phyloP scores from a whole-genome alignment of 1,140 invertebrate genomes.

The Drosophila ficusphila region DNA sequence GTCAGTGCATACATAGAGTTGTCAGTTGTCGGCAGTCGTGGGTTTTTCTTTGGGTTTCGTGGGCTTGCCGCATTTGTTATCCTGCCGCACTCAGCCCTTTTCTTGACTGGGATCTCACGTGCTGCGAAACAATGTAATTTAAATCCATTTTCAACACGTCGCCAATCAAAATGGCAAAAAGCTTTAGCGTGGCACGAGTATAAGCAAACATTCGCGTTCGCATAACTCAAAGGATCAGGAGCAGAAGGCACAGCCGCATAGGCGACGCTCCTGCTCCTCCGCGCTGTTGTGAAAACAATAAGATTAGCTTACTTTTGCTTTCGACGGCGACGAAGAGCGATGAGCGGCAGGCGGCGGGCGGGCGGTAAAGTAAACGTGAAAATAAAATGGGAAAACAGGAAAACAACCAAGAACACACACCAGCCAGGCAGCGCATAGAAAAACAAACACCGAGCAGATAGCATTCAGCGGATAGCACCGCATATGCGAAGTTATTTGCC shows the following conservation, averaged over 20 bases:
- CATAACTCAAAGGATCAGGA: slow-evolving; percentile 80
- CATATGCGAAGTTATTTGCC: slow-evolving; percentile 72
- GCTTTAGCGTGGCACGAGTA: slow-evolving; percentile 57
- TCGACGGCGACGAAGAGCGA: slow-evolving; percentile 11
- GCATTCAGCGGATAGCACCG: slow-evolving; percentile 10
- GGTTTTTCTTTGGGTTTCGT: slow-evolving; percentile 16
- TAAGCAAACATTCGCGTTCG: slow-evolving; percentile 58
- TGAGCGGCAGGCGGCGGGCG: slow-evolving; percentile 15
- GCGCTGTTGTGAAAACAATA: slow-evolving; percentile 76
- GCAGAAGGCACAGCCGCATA: neutral
- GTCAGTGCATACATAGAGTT: slow-evolving; percentile 61
- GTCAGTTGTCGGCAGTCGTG: slow-evolving; percentile 47
- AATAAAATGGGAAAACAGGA: slow-evolving; percentile 58
- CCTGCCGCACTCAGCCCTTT: slow-evolving; percentile 34
- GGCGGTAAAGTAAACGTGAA: slow-evolving; percentile 52
- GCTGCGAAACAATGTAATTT: slow-evolving; percentile 75
- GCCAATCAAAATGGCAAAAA: slow-evolving; percentile 82
- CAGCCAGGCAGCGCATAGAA: slow-evolving; percentile 60
- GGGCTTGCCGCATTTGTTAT: slow-evolving; percentile 19
- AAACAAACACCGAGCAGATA: slow-evolving; percentile 64
- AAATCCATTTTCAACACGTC: slow-evolving; percentile 81
- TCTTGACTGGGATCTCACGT: slow-evolving; percentile 13
- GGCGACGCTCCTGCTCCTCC: slow-evolving; percentile 2
- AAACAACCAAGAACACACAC: slow-evolving; percentile 66
- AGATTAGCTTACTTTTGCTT: slow-evolving; percentile 78